phyloP scores from a whole-genome alignment of 1,140 invertebrate genomes.

The Tetramorium alpestre region DNA sequence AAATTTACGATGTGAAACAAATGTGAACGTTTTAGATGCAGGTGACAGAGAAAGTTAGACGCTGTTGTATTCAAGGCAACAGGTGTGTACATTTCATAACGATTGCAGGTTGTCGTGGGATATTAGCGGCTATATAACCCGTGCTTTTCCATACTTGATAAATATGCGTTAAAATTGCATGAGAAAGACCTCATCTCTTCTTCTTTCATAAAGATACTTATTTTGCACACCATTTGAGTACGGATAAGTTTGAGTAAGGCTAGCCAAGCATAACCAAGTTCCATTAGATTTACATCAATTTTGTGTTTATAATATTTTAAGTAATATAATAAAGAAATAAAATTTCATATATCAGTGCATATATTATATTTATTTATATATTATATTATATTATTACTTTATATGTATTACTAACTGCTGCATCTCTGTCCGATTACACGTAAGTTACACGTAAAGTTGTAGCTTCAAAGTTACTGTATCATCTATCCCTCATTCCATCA shows the following conservation, averaged over 20 bases:
- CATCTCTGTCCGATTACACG: too few relatives aligned
- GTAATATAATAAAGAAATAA: background rate
- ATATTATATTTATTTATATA: too few relatives aligned
- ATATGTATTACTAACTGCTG: background rate
- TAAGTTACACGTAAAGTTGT: background rate
- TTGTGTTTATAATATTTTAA: too few relatives aligned
- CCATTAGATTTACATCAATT: too few relatives aligned
- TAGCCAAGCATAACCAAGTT: too few relatives aligned
- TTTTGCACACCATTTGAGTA: too few relatives aligned
- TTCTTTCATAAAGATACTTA: too few relatives aligned
- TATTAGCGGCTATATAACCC: slow-evolving; percentile 9
- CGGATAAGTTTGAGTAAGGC: too few relatives aligned
- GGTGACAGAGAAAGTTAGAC: slow-evolving; percentile 51
- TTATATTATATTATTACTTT: too few relatives aligned
- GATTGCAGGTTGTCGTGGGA: slow-evolving; percentile 19
- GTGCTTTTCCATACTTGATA: background rate
- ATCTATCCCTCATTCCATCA: background rate
- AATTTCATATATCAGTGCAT: background rate
- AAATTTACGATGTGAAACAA: slow-evolving; percentile 8
- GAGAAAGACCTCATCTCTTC: background rate
- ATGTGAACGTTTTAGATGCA: background rate
- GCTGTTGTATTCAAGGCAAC: slow-evolving; percentile 30
- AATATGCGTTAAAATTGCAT: background rate
- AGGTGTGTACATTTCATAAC: slow-evolving; percentile 60
- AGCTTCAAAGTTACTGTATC: background rate